These are phyloP conservation scores for Limenitis camilla DNA, from an alignment of 2,888 invertebrate species.

Conservation along the genomic window DNA sequence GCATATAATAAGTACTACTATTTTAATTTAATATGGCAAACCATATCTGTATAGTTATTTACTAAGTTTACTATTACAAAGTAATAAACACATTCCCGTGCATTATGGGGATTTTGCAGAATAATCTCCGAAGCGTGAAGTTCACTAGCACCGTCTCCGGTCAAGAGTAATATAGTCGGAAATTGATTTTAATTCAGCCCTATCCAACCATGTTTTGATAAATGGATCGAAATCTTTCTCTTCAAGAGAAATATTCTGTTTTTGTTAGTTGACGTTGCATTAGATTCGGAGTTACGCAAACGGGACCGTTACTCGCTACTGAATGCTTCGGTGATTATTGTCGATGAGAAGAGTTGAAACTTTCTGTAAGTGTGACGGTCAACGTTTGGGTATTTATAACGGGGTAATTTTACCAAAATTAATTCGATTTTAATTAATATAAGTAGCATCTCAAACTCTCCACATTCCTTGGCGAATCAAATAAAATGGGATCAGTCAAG, in stretches of 20 bases:
- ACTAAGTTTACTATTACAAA: too few species aligned
- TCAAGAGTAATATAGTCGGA: conserved; percentile 9
- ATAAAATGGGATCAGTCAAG: too few species aligned
- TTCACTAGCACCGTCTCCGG: conserved; percentile 13
- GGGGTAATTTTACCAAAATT: not conserved
- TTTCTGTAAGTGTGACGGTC: not conserved
- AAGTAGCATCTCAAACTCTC: too few species aligned
- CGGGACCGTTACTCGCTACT: not conserved
- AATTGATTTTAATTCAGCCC: conserved; percentile 14
- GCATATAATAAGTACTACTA: too few species aligned
- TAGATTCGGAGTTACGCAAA: conserved; percentile 10
- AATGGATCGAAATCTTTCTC: conserved; percentile 4
- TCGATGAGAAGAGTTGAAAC: not conserved
- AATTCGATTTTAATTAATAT: too few species aligned
- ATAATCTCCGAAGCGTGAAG: conserved; percentile 9
- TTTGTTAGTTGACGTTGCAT: conserved; percentile 5
- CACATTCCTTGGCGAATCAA: too few species aligned
- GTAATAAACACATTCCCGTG: not conserved
- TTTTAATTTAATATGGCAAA: not conserved
- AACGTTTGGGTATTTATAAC: not conserved
- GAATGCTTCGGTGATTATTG: conserved; percentile 2
- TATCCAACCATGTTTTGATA: conserved; percentile 14
- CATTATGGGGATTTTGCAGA: conserved; percentile 17
- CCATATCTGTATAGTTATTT: too few species aligned
- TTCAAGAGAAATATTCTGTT: conserved; percentile 3